Conservation (phyloP, 2,797 vertebrate species). For the Hylomyscus alleni region DNA sequence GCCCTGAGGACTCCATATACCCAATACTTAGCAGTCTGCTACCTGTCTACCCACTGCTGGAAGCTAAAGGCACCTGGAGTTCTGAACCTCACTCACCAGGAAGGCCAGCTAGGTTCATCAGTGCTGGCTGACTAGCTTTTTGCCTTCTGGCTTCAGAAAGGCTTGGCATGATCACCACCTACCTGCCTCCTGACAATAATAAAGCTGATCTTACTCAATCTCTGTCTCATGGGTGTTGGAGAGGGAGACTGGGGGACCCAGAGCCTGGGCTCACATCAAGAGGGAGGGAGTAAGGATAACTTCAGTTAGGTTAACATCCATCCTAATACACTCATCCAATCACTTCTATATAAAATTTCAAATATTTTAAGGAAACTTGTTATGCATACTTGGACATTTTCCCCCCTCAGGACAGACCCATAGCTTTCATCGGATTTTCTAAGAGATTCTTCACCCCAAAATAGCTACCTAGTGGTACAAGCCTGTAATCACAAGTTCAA, state of each 20-base stretch:
- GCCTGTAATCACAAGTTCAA: neutral
- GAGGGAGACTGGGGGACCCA: neutral
- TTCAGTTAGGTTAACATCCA: neutral
- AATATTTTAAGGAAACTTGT: conserved; percentile 30
- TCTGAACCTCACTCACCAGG: conserved; percentile 21
- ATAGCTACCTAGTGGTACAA: neutral
- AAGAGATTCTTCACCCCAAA: conserved; percentile 29
- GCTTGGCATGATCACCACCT: conserved; percentile 46
- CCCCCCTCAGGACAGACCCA: neutral
- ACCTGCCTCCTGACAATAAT: conserved; percentile 73
- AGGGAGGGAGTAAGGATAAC: neutral
- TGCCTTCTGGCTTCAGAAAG: neutral
- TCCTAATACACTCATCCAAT: neutral
- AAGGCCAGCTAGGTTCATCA: neutral
- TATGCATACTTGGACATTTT: neutral
- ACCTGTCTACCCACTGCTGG: conserved; percentile 27
- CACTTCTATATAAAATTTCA: conserved; percentile 12
- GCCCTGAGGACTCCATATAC: conserved; percentile 72
- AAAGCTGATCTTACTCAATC: conserved; percentile 72
- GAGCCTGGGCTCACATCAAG: neutral
- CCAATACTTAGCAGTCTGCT: neutral
- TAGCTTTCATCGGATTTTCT: conserved; percentile 38
- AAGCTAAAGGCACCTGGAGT: conserved; percentile 56
- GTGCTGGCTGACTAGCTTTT: conserved; percentile 7
- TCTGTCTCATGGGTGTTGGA: conserved; percentile 64